phyloP scores from a whole-genome alignment of 2,113 vertebrate genomes.

The Pseudois nayaur region DNA sequence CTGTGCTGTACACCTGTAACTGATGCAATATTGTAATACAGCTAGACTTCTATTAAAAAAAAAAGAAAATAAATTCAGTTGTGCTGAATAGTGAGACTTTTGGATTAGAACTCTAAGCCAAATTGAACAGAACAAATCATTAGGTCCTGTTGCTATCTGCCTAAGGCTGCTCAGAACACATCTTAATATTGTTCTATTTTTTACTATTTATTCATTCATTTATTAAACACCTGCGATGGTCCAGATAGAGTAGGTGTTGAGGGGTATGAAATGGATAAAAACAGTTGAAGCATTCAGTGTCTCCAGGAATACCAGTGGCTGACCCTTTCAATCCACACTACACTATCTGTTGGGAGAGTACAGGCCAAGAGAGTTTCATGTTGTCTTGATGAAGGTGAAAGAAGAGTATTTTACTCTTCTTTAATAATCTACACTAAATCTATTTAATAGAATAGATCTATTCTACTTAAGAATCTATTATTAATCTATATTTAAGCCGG shows the following conservation, averaged over 20 bases:
- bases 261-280: not conserved
- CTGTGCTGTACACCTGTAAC: not conserved
- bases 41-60: not conserved
- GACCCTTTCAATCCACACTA: not conserved
- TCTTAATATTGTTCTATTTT: not conserved
- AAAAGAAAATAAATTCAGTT: not conserved
- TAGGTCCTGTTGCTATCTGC: not conserved
- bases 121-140: not conserved
- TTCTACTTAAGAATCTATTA: not conserved
- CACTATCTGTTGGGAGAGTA: not conserved
- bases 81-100: not conserved
- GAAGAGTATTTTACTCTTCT: not conserved
- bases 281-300: not conserved
- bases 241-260: not conserved
- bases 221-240: not conserved
- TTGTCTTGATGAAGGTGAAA: not conserved
- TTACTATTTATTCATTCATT: not conserved
- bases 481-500: not conserved
- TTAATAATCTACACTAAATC: not conserved
- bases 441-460: not conserved
- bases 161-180: not conserved
- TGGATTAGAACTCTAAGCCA: not conserved
- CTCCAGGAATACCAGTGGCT: not conserved
- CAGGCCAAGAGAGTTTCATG: not conserved
- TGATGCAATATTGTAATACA: not conserved